Percentiles rank a stretch among this genome's conserved stretches.
Evolutionary conservation across 2,797 vertebrate genomes (phyloP).

Genomic region (Rhabdophis nuchalis): DNA sequence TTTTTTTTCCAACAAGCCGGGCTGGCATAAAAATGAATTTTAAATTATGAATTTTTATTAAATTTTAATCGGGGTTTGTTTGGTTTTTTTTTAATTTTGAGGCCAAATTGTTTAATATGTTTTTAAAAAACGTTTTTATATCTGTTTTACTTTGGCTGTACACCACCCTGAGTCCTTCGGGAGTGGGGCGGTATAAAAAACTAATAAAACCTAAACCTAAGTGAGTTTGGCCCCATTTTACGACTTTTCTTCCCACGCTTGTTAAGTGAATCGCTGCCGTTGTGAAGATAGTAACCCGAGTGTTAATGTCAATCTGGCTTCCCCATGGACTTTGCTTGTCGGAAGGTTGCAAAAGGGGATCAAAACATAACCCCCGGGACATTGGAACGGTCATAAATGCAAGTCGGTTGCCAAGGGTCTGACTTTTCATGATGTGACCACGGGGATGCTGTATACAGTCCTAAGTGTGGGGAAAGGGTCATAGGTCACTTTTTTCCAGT

Average conservation of each 20-base stretch:
- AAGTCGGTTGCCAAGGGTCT: neutral
- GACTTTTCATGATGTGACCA: neutral
- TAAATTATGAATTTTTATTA: too few relatives aligned
- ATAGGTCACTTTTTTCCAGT: neutral
- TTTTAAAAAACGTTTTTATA: too few relatives aligned
- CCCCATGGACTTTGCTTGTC: neutral
- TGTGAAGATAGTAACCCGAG: neutral
- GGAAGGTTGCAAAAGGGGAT: neutral
- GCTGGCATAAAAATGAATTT: too few relatives aligned
- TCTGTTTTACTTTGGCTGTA: too few relatives aligned
- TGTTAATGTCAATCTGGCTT: neutral
- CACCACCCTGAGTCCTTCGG: too few relatives aligned
- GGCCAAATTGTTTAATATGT: too few relatives aligned
- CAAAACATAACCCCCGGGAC: rapidly evolving
- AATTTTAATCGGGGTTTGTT: too few relatives aligned
- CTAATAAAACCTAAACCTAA: too few relatives aligned
- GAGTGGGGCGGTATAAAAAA: too few relatives aligned
- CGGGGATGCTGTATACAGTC: neutral
- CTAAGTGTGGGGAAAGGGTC: neutral
- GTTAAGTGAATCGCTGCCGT: neutral
- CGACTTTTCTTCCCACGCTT: neutral
- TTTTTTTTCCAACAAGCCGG: too few relatives aligned
- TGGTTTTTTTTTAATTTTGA: too few relatives aligned
- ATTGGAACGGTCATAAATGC: neutral
- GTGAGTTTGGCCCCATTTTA: neutral